Conservation (phyloP, 64 coral and sea anemone genomes). For the Exaiptasia diaphana region DNA sequence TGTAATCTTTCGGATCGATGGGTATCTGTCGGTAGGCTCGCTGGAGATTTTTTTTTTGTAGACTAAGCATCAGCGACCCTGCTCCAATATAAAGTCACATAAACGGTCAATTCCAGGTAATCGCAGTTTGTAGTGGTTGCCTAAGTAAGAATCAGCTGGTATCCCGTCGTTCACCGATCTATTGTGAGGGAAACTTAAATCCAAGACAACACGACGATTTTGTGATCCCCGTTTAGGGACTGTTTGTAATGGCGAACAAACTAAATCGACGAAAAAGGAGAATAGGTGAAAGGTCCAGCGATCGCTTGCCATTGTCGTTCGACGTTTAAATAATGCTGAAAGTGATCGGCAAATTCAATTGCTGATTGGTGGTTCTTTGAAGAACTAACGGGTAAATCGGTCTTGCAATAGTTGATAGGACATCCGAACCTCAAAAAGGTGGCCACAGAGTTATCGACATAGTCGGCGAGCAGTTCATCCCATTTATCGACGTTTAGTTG, state of each 20-base stretch:
- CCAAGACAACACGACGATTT: neutral
- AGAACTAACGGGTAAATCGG: neutral
- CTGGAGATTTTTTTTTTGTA: neutral
- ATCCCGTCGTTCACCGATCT: neutral
- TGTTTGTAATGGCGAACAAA: neutral
- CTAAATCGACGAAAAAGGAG: neutral
- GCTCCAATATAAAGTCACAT: neutral
- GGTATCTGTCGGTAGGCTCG: neutral
- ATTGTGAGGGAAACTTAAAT: constrained; percentile 1
- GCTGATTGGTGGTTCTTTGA: neutral
- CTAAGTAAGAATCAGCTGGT: neutral
- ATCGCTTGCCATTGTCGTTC: constrained; percentile 30
- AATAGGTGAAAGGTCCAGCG: constrained; percentile 7
- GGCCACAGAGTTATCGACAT: neutral
- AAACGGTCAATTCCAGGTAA: neutral
- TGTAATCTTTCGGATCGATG: neutral
- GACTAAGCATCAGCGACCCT: neutral
- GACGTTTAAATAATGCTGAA: neutral
- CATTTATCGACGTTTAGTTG: neutral
- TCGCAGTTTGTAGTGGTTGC: neutral
- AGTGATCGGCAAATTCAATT: neutral
- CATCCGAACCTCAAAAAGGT: neutral
- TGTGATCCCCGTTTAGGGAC: neutral
- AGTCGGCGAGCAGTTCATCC: neutral
- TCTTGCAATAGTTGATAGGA: neutral